Evolutionary conservation across 2,888 invertebrate species (phyloP), one percentile per base, ranked within the genome.

Genomic region (Clusia tigrina): DNA sequence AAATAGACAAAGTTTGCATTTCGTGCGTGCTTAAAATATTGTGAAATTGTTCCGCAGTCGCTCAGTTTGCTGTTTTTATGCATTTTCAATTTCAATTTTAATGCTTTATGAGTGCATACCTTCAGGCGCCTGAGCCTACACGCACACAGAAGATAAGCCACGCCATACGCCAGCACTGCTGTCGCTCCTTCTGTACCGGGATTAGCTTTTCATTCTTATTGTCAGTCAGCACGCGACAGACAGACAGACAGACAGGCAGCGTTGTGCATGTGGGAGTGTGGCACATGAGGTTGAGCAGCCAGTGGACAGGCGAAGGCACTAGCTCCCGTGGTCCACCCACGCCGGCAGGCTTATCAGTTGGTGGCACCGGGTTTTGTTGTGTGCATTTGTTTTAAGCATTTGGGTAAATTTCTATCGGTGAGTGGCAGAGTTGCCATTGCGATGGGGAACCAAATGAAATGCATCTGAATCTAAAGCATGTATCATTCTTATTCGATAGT

Each of bases 121-220:
- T 42, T 3, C 10, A 15, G 42, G 42, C 42, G 42, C 42, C 42
- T 42, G 42, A 42, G 42, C n/a, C 42, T 42, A 42, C 42, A 42
- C 42, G 3, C 42, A 3, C 12, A n/a, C 6, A 42, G 32, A 10
- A 42, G 42, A 42, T 42, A 42, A 42, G 42, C 42, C n/a, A 15
- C 6, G 42, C 12, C 9, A 17, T n/a, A 2, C 42, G 42, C n/a
- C 42, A 3, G 42, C n/a, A n/a, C n/a, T 15, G 42, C 42, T 42
- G 42, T 15, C 42, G 42, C n/a, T 42, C n/a, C 42, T 9, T 42
- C n/a, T 42, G n/a, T n/a, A n/a, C n/a, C n/a, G 42, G 42, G 42
- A 42, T 42, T 42, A 42, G 42, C 42, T 42, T 42, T 42, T 42
- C 42, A 42, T 42, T 17, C 42, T 15, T 15, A 42, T n/a, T n/a